Percentiles rank a stretch among this genome's conserved stretches.
Conservation (phyloP, 2,797 vertebrate genomes). For the Trachurus trachurus region DNA sequence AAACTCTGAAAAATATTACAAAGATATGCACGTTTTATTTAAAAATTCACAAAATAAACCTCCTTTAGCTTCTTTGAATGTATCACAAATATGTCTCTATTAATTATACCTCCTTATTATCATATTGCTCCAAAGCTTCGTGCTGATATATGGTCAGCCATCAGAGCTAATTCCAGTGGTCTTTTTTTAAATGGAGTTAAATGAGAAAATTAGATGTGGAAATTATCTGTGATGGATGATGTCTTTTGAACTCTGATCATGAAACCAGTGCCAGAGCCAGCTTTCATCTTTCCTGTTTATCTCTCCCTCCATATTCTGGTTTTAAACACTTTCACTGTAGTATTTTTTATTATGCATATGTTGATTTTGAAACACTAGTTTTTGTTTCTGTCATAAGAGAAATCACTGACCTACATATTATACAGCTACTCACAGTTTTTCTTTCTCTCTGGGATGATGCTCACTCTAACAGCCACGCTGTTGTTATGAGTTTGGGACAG, state of each 20-base stretch:
- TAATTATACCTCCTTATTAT: slow-evolving; percentile 57
- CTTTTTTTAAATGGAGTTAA: slow-evolving; percentile 37
- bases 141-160: slow-evolving; percentile 59
- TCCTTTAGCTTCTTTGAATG: slow-evolving; percentile 5
- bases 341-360: slow-evolving; percentile 34
- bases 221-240: slow-evolving; percentile 63
- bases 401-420: slow-evolving; percentile 35
- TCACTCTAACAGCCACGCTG: slow-evolving; percentile 26
- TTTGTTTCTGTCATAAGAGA: slow-evolving; percentile 19
- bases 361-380: slow-evolving; percentile 18
- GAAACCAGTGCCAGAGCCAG: slow-evolving; percentile 31
- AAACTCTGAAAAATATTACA: slow-evolving; percentile 17
- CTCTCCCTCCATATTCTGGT: background rate
- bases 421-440: slow-evolving; percentile 14
- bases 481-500: slow-evolving; percentile 44
- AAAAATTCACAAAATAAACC: slow-evolving; percentile 14
- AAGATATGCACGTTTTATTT: slow-evolving; percentile 20
- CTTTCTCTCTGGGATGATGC: background rate
- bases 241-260: slow-evolving; percentile 51
- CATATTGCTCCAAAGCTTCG: slow-evolving; percentile 35
- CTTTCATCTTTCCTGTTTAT: slow-evolving; percentile 24
- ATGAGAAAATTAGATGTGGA: slow-evolving; percentile 47
- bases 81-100: slow-evolving; percentile 58
- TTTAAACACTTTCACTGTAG: background rate
- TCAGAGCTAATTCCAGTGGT: slow-evolving; percentile 47